Base-by-base conservation (phyloP, 1,140 invertebrate species). In the Pogonomyrmex barbatus region DNA sequence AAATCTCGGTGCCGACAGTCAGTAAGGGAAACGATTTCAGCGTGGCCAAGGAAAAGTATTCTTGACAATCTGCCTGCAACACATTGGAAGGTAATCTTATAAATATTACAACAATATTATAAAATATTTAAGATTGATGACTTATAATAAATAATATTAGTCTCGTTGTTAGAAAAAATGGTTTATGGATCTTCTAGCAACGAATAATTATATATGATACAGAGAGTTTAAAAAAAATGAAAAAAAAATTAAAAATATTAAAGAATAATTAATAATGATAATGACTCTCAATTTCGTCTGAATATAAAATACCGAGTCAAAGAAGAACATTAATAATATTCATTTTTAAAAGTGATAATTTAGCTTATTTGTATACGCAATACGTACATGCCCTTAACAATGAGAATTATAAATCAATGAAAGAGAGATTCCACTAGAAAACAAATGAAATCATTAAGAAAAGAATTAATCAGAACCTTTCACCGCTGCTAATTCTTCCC, bases 401-500 rank as follows among this genome's bases (percentile, higher is more conserved):
- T 1, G 58, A 82, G 17, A 82, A 71, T 58, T 58, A 54, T 52
- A 79, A 63, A 70, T 30, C 30, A 50, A 70, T 42, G 5, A 68
- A 85, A 45, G 5, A 68, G 76, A 45, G n/a, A 30, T 83, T 36
- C n/a, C 33, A 42, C 8, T 14, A 54, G 8, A 62, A 77, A 84
- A 63, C 56, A 47, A 87, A 87, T 84, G 56, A 88, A 68, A 89
- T 56, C 50, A 39, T 9, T 17, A 54, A 76, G 77, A 81, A 85
- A 88, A 88, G 60, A 81, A 88, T 56, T 79, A 60, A 50, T 71
- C 73, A 52, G 87, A 89, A 58, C 84, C 89, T 90, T 90, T 90
- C 88, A 89, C 88, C 71, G 12, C n/a, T 52, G 71, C 30, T 88
- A 88, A 86, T 89, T 71, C 65, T 52, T 45, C 17, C 67, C 17